phyloP scores from a whole-genome alignment of 2,888 invertebrate genomes.

The Cotesia congregata region DNA sequence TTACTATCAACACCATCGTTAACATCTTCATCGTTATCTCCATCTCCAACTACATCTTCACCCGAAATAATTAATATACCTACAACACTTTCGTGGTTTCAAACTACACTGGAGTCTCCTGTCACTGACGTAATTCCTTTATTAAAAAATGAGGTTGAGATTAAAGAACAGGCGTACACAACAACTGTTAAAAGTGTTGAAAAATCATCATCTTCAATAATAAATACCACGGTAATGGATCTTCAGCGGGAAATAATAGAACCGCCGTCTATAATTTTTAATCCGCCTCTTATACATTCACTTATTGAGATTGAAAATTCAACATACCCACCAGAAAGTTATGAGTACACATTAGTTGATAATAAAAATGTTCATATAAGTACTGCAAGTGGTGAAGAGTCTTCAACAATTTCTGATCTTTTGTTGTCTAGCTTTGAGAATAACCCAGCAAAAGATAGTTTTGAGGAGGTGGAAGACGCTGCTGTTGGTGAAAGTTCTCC shows the following conservation, averaged over 20 bases:
- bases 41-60: not conserved
- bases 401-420: constrained; percentile 8
- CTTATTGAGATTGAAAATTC: not conserved
- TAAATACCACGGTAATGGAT: not conserved
- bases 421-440: constrained; percentile 8
- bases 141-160: not conserved
- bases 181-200: not conserved
- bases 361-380: not conserved
- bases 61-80: not conserved
- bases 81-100: not conserved
- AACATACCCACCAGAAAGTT: constrained; percentile 8
- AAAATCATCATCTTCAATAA: not conserved
- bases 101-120: not conserved
- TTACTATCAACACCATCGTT: not conserved
- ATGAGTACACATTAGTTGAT: not conserved
- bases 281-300: constrained; percentile 9
- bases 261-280: not conserved
- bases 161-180: not conserved
- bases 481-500: constrained; percentile 52
- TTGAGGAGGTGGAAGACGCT: constrained; percentile 36
- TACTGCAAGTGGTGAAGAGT: not conserved
- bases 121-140: not conserved
- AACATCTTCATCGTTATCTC: not conserved
- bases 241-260: not conserved
- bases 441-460: not conserved